Conservation (phyloP, 2,888 invertebrate species). For the Synanthedon andrenaeformis region DNA sequence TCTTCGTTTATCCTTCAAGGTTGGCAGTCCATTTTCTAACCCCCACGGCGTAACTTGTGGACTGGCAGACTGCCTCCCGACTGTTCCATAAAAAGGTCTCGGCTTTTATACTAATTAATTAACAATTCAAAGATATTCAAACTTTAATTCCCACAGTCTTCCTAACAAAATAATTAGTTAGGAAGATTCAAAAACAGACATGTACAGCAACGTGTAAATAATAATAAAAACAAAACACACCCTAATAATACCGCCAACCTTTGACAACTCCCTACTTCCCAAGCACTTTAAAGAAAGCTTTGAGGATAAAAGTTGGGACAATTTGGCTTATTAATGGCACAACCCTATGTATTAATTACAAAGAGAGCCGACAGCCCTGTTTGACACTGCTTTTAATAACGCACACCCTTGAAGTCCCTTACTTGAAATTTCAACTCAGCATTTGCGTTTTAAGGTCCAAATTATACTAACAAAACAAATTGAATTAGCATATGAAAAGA, state of each 20-base stretch:
- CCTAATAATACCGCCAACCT: neutral
- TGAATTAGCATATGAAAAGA: constrained; percentile 48
- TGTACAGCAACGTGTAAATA: constrained; percentile 11
- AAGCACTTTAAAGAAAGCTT: constrained; percentile 13
- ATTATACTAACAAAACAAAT: constrained; percentile 14
- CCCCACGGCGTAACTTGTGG: too few species aligned
- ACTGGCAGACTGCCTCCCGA: too few species aligned
- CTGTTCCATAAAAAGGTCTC: too few species aligned
- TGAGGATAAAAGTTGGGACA: constrained; percentile 37
- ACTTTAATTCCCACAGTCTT: too few species aligned
- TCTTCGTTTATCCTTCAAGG: too few species aligned
- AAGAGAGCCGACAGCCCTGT: constrained; percentile 48
- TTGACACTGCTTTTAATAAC: constrained; percentile 46
- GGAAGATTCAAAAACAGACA: constrained; percentile 10
- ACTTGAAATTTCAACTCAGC: constrained; percentile 17
- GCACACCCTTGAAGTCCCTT: constrained; percentile 40
- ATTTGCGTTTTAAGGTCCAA: constrained; percentile 12
- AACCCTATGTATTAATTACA: constrained; percentile 63
- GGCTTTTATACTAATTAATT: too few species aligned
- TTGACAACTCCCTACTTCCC: neutral
- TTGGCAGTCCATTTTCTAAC: too few species aligned
- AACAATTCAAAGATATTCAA: too few species aligned
- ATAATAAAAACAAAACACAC: neutral
- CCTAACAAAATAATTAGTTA: too few species aligned
- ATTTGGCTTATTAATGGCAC: constrained; percentile 61